Base-by-base conservation (phyloP, 2,797 vertebrate genomes). In the Falco cherrug region DNA sequence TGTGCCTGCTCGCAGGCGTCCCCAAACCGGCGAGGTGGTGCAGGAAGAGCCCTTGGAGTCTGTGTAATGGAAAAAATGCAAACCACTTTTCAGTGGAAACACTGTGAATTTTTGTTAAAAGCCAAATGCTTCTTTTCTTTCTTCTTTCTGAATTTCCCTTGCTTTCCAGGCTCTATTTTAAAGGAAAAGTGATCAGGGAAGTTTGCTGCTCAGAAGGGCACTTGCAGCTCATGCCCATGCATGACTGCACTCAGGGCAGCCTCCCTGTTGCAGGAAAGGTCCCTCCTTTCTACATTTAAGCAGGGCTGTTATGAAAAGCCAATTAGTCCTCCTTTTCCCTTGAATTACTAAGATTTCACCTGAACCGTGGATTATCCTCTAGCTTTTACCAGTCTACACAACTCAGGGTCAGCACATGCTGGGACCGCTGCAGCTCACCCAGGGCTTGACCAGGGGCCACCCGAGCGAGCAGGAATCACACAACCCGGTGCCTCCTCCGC, bases 161-260 rank as follows among this genome's bases (percentile, higher is more conserved):
- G 29, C 25, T 67, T 73, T 54, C 25, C 35, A 33, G 47, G 47
- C 39, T 73, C 7, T 4, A 1, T 60, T 60, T 60, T 60, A 79
- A 71, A 53, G 41, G 41, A 74, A 60, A 50, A 56, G 41, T 54
- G 54, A 54, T 20, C 10, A 31, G 50, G 43, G 47, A 69, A 68
- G 54, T 41, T 68, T 33, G 54, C 61, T 74, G 47, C 48, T 74
- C 35, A 37, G 35, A 35, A 57, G 50, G 69, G 29, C 61, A 4
- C 31, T 25, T 14, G 26, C 13, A n/a, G 9, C 45, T 39, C 9
- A 14, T 51, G 41, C 21, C 12, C 21, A 5, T 2, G 45, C 19
- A n/a, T 0, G 2, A 21, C 6, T 4, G 13, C 15, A 5, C 1
- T 0, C 28, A 59, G 26, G 22, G 25, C 68, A 47, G 26, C 25